Base-by-base conservation (phyloP, 35 echinoderm and acorn worm genomes). In the Ptychodera flava region DNA sequence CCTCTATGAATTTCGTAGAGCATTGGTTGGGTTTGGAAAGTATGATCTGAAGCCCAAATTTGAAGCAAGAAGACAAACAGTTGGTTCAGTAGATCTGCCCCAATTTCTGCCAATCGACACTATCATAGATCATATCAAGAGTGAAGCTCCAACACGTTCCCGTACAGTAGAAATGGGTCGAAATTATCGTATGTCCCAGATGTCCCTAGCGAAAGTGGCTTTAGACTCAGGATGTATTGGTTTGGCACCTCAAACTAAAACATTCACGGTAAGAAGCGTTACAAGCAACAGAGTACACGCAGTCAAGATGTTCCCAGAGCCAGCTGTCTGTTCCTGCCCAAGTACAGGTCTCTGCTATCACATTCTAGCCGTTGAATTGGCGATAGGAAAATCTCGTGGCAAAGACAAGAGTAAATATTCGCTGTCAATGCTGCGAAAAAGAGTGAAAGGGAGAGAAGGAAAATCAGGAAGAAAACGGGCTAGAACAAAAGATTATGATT, bases 291-390 rank as follows among this genome's bases (percentile, higher is more conserved):
- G 16, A 14, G 82, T 84, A 36, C 38, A 85, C 10, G 84, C 84
- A 6, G 84, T 85, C 35, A 85, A 33, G 84, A 36, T 85, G 16
- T 85, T 85, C 29, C 37, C 84, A 14, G 35, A 31, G 22, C 84
- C 84, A 38, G 15, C 84, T 16, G 77, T 64, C 16, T 85, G 84
- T 64, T 77, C 84, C 22, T 85, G n/a, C n/a, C n/a, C n/a, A n/a
- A 85, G 84, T 37, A 85, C 84, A 75, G 84, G 84, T 0, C 27
- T 10, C 36, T 85, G 84, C 84, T 85, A 85, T 53, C 84, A 85
- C 37, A 85, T 85, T 22, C n/a, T 85, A 6, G 84, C 84, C 1
- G 84, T 30, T 16, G 35, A 85, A 30, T 30, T 85, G 84, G 84
- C 84, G 33, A 30, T 0, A 6, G 84, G 84, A 1, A 64, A 1